Conservation (phyloP, 2,888 invertebrate genomes). For the Colostygia pectinataria region DNA sequence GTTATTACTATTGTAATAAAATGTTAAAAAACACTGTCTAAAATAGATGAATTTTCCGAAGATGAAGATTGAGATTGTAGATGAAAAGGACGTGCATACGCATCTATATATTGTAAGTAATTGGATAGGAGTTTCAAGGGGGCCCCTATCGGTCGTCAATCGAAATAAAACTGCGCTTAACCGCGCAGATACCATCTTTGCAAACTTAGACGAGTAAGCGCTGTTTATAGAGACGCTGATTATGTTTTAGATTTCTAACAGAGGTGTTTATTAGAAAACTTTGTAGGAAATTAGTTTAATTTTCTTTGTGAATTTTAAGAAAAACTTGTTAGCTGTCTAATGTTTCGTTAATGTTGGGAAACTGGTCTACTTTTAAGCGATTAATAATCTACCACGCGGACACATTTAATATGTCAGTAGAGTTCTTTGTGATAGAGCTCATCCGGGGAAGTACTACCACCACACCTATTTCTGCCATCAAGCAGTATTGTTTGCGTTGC, state of each 20-base stretch:
- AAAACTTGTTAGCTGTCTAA: too few relatives aligned
- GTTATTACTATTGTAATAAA: too few relatives aligned
- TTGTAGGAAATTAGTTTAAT: background rate
- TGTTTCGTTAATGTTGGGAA: too few relatives aligned
- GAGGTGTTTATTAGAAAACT: constrained; percentile 8
- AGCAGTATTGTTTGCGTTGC: too few relatives aligned
- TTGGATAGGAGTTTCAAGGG: constrained; percentile 67
- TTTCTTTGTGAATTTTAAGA: background rate
- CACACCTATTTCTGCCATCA: too few relatives aligned
- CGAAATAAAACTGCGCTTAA: constrained; percentile 71
- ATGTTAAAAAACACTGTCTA: too few relatives aligned
- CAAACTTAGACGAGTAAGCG: constrained; percentile 12
- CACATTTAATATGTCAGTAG: too few relatives aligned
- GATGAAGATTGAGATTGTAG: constrained; percentile 27
- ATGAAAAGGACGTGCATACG: constrained; percentile 40
- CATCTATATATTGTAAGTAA: constrained; percentile 67
- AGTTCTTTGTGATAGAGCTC: too few relatives aligned
- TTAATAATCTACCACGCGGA: too few relatives aligned
- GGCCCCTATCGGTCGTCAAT: constrained; percentile 70
- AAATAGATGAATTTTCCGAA: constrained; percentile 23
- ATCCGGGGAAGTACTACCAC: too few relatives aligned
- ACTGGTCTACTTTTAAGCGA: too few relatives aligned
- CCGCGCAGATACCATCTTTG: constrained; percentile 18
- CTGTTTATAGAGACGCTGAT: too few relatives aligned
- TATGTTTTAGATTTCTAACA: constrained; percentile 7